Conservation (phyloP, 1,140 invertebrate species). For the Rhyzopertha dominica region DNA sequence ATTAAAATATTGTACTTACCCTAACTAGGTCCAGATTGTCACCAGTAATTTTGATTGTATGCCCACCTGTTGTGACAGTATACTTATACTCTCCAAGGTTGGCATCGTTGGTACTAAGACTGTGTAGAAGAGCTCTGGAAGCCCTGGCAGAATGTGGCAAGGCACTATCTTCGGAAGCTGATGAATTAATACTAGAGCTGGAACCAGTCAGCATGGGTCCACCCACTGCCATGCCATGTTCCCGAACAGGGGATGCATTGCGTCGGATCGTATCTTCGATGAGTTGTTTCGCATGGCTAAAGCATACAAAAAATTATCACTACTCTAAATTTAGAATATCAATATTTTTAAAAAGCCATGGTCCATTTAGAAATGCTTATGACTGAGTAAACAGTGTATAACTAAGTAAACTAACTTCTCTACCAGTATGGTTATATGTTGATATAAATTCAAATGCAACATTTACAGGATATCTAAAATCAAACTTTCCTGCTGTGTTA, state of each 20-base stretch:
- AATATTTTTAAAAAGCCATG: too few species aligned
- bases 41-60: conserved; percentile 78
- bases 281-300: conserved; percentile 80
- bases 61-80: conserved; percentile 73
- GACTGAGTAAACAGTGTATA: too few species aligned
- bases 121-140: conserved; percentile 63
- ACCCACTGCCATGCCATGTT: conserved; percentile 44
- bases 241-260: conserved; percentile 82
- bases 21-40: conserved; percentile 76
- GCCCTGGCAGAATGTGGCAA: conserved; percentile 38
- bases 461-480: too few species aligned
- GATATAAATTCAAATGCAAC: too few species aligned
- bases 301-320: too few species aligned
- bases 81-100: conserved; percentile 81
- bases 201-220: conserved; percentile 59
- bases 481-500: too few species aligned
- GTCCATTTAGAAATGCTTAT: too few species aligned
- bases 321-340: too few species aligned
- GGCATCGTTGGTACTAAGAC: conserved; percentile 77
- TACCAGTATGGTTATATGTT: too few species aligned
- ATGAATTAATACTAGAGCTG: conserved; percentile 64
- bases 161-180: conserved; percentile 65
- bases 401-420: too few species aligned
- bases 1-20: conserved; percentile 54
- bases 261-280: conserved; percentile 89